A percentile compares a stretch with the other conserved stretches of the same genome.
Conservation (phyloP, 2,888 invertebrate species). For the Laspeyria flexula region DNA sequence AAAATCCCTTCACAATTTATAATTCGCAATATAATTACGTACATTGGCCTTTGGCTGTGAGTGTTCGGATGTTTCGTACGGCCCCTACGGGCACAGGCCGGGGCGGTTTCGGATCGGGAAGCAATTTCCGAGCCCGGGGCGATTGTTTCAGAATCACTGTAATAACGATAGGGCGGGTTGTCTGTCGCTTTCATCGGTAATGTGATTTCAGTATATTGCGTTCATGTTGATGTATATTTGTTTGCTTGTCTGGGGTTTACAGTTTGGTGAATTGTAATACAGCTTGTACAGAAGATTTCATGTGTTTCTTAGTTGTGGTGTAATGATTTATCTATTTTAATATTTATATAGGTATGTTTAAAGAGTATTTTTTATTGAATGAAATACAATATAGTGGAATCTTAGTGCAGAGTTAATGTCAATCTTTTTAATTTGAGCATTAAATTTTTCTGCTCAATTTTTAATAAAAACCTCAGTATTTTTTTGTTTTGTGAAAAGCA, state of each 20-base stretch:
- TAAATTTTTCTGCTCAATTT: no score
- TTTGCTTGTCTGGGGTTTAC: conserved; percentile 1
- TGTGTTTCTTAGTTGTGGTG: no score
- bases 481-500: no score
- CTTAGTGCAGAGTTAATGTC: no score
- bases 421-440: no score
- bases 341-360: no score
- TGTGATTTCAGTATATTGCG: conserved; percentile 44
- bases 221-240: conserved; percentile 10
- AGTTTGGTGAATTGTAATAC: background rate
- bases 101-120: conserved; percentile 50
- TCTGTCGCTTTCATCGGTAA: conserved; percentile 49
- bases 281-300: background rate
- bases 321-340: no score
- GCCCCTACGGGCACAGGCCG: conserved; percentile 11
- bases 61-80: conserved; percentile 4
- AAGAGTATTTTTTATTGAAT: no score
- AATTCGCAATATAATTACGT: conserved; percentile 12
- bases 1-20: conserved; percentile 2
- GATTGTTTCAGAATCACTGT: conserved; percentile 60
- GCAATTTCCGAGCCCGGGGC: conserved; percentile 79
- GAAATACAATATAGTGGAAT: no score
- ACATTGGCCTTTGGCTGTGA: conserved; percentile 8
- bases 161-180: conserved; percentile 46
- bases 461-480: no score